phyloP scores from a whole-genome alignment of 2,113 vertebrate genomes.

The Alexandromys fortis region DNA sequence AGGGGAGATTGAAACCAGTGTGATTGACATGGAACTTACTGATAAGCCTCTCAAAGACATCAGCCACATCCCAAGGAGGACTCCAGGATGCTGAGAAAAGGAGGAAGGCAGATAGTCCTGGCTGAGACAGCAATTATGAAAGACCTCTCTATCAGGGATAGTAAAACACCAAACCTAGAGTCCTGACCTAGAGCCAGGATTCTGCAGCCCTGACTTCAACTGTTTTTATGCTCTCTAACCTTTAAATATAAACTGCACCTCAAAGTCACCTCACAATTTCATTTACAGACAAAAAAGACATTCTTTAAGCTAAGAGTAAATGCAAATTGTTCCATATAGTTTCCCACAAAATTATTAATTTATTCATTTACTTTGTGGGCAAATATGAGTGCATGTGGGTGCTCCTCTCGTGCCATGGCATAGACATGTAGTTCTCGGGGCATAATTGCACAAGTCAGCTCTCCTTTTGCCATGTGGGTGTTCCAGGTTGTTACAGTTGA shows the following conservation, averaged over 20 bases:
- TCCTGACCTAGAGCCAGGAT: neutral
- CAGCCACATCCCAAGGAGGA: neutral
- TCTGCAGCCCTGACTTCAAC: neutral
- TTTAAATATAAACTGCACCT: neutral
- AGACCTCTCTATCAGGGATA: neutral
- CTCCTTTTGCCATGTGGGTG: neutral
- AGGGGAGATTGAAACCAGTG: neutral
- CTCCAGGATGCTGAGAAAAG: no score
- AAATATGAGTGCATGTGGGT: neutral
- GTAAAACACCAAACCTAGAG: neutral
- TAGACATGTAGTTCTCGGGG: neutral
- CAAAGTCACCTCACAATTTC: neutral
- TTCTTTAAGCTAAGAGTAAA: neutral
- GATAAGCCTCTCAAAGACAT: neutral
- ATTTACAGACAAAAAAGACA: neutral
- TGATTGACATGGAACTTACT: no score
- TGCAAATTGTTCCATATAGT: neutral
- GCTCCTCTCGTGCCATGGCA: no score
- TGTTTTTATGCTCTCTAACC: neutral
- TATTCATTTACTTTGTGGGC: neutral
- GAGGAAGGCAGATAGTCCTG: neutral
- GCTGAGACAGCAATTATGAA: neutral
- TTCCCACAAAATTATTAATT: neutral
- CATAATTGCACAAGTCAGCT: neutral
- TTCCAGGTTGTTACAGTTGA: neutral